A percentile compares a stretch with the other conserved stretches of the same genome.
These are phyloP conservation scores for Parnassius apollo DNA, from an alignment of 2,888 invertebrate genomes.

Conservation along the genomic window DNA sequence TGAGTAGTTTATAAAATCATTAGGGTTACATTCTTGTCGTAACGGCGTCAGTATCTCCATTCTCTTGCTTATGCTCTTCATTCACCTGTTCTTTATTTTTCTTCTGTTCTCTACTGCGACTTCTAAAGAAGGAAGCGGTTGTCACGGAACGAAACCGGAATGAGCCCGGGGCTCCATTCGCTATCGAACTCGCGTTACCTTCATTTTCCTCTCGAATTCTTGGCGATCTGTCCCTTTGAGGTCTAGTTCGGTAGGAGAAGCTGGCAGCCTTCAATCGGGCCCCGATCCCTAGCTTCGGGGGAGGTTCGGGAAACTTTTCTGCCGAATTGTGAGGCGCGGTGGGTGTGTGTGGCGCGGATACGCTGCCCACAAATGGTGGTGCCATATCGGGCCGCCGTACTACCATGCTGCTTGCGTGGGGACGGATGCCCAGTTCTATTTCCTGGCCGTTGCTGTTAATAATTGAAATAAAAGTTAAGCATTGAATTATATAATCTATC, in stretches of 20 bases:
- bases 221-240: slow-evolving; percentile 55
- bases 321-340: slow-evolving; percentile 49
- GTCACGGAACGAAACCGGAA: slow-evolving; percentile 66
- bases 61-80: slow-evolving; percentile 42
- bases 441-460: slow-evolving; percentile 39
- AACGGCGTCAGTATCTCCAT: slow-evolving; percentile 44
- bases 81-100: slow-evolving; percentile 44
- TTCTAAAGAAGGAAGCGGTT: slow-evolving; percentile 62
- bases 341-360: slow-evolving; percentile 74
- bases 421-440: slow-evolving; percentile 50
- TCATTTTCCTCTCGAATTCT: slow-evolving; percentile 49
- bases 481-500: no score
- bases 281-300: slow-evolving; percentile 47
- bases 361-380: slow-evolving; percentile 41
- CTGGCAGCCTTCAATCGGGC: slow-evolving; percentile 63
- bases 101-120: slow-evolving; percentile 47
- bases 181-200: slow-evolving; percentile 43
- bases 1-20: not conserved
- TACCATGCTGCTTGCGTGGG: slow-evolving; percentile 62
- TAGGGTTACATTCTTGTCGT: slow-evolving; percentile 60
- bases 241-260: slow-evolving; percentile 61
- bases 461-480: not conserved
- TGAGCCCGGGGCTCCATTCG: slow-evolving; percentile 53
- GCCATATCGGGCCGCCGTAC: slow-evolving; percentile 54
- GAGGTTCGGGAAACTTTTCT: slow-evolving; percentile 32